phyloP scores from a whole-genome alignment of 2,888 invertebrate species.

The Exocentrus adspersus region DNA sequence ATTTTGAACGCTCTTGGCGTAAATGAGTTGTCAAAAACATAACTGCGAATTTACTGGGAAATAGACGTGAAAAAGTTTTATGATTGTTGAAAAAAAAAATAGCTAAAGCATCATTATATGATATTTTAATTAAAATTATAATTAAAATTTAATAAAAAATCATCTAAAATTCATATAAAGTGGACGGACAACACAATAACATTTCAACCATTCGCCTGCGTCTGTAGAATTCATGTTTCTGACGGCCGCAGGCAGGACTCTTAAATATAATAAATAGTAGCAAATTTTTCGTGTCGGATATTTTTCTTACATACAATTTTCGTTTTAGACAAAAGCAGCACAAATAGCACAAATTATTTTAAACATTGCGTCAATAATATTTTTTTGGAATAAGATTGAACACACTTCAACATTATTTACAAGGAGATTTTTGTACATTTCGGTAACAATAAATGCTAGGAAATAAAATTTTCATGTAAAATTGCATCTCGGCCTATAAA shows the following conservation, averaged over 20 bases:
- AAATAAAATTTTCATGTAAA: slow-evolving; percentile 20
- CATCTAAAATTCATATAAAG: slow-evolving; percentile 5
- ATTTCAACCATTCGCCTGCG: no score
- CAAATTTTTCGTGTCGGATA: background rate
- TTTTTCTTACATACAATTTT: background rate
- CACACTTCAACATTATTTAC: slow-evolving; percentile 19
- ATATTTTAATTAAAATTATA: slow-evolving; percentile 14
- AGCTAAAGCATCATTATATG: slow-evolving; percentile 5
- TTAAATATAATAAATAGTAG: no score
- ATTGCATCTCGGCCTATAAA: slow-evolving; percentile 46
- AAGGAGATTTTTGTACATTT: slow-evolving; percentile 14
- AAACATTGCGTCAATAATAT: no score
- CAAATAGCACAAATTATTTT: no score
- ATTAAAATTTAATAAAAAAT: slow-evolving; percentile 17
- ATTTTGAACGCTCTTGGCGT: no score
- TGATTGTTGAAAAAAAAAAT: no score
- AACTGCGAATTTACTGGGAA: no score
- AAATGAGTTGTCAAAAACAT: no score
- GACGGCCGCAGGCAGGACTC: no score
- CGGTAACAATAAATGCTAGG: background rate
- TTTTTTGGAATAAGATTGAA: slow-evolving; percentile 12
- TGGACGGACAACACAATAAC: slow-evolving; percentile 21
- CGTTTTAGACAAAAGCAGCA: no score
- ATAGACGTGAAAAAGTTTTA: no score
- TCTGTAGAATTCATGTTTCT: no score